Base-by-base conservation (phyloP, 2,797 vertebrate genomes). In the Betta splendens region DNA sequence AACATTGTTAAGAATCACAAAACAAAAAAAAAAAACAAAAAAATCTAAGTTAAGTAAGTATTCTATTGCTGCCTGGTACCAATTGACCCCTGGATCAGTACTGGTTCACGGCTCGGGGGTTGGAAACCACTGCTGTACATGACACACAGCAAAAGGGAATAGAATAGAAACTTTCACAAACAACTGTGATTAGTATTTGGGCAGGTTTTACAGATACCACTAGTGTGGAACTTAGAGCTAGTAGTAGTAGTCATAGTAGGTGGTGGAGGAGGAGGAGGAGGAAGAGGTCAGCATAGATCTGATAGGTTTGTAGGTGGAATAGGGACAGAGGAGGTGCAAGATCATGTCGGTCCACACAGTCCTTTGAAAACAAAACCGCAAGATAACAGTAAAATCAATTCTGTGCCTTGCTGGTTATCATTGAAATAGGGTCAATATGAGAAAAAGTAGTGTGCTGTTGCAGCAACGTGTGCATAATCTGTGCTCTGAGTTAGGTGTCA, bases 401-500 rank as follows among this genome's bases (percentile, higher is more conserved):
- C 18, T 49, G 15, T 39, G 54, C 60, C 56, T 53, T 12, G 10
- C 38, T 37, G 13, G 10, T 69, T 48, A 29, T 68, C 50, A 51
- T 44, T 9, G 1, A 61, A 13, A 45, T 32, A 22, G 43, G 49
- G 23, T 39, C 29, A 45, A 47, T 20, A 29, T 18, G 13, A 36
- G 20, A 44, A 40, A 61, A 62, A 75, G 61, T n/a, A n/a, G n/a
- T n/a, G n/a, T n/a, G 29, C 45, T 22, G 72, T 77, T 66, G 64
- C 69, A 35, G 62, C 8, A 44, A 69, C 61, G 80, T 75, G 44
- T 83, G 57, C 72, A 75, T 80, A 84, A 84, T 87, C 64, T 80
- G 46, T 74, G 67, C 77, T 66, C 80, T 43, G 64, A 79, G 71
- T 84, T 81, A 57, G 76, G 84, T 86, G 79, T 88, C 80, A 69